Percentiles rank a stretch among this genome's conserved stretches.
phyloP scores from a whole-genome alignment of 2,888 invertebrate species.

The Sepioteuthis lessoniana region DNA sequence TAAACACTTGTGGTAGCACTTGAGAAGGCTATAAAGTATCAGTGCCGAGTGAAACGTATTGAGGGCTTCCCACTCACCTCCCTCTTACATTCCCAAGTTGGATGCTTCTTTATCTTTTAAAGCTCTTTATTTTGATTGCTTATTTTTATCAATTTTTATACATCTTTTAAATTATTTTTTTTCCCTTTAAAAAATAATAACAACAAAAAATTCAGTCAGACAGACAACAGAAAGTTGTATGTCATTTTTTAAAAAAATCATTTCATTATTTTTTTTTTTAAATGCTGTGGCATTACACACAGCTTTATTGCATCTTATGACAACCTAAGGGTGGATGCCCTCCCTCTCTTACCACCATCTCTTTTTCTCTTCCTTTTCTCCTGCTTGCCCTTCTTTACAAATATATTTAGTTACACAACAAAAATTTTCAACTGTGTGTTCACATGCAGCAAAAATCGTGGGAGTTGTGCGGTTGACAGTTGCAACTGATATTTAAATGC shows the following conservation, averaged over 20 bases:
- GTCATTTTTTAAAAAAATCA: background rate
- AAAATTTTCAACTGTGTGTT: background rate
- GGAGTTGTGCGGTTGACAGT: conserved; percentile 33
- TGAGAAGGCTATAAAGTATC: background rate
- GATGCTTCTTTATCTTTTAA: conserved; percentile 8
- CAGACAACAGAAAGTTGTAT: background rate
- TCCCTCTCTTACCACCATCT: background rate
- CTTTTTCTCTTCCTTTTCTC: background rate
- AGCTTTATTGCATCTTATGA: conserved; percentile 33
- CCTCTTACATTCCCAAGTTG: background rate
- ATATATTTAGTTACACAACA: conserved; percentile 33
- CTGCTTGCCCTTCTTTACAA: background rate
- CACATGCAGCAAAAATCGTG: conserved; percentile 33
- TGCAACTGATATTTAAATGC: conserved; percentile 21
- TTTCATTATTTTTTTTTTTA: background rate
- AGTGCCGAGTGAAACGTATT: conserved; percentile 13
- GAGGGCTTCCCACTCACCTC: too few species aligned
- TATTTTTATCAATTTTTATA: background rate
- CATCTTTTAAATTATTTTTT: background rate
- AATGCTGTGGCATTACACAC: background rate
- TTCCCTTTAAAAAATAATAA: background rate
- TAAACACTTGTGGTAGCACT: conserved; percentile 33
- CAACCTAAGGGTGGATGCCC: background rate
- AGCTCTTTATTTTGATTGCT: background rate
- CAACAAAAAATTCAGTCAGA: background rate